Evolutionary conservation across 2,797 vertebrate genomes (phyloP), one percentile per base, ranked within the genome.

Genomic region (Triplophysa bombifrons): DNA sequence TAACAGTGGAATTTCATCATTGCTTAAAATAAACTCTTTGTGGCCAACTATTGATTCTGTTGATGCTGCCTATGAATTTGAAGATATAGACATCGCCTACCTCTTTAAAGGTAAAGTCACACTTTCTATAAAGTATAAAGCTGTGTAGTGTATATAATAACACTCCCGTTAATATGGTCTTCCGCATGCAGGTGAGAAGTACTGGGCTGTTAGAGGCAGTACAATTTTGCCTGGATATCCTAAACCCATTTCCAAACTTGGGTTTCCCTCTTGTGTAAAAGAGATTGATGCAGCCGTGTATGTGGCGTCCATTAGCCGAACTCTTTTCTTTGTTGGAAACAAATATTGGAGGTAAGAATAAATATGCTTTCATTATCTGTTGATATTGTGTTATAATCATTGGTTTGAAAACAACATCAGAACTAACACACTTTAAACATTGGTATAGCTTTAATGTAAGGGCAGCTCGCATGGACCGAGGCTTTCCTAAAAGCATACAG

Each of bases 271-370:
- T 16, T 83, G 50, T 1, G 72, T 95, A 27, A 88, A 63, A 2
- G 90, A 93, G 84, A 90, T 91, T 25, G 91, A 94, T 78, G 91
- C 93, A 46, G 93, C 90, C 4, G 87, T 96, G 77, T 84, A 91
- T 75, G 87, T 91, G 0, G 68, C 75, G 48, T 71, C 88, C 0
- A 88, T 74, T 16, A 34, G 82, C 4, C 91, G 86, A 84, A 94
- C 92, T 0, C 92, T 95, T 75, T 90, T 93, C 82, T 96, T 96
- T 89, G 90, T 85, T 61, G 80, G 0, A 0, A 63, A 91, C 69
- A 90, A 86, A 75, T 95, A 88, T 81, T 96, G 94, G 93, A 96
- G 95, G 95, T 96, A 88, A 86, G 85, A 67, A 46, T 17, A 72
- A 19, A 22, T 16, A 6, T 30, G 1, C 2, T 22, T 58, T 10